phyloP scores from a whole-genome alignment of 2,888 invertebrate species.

The Cyrtodaria siliqua region DNA sequence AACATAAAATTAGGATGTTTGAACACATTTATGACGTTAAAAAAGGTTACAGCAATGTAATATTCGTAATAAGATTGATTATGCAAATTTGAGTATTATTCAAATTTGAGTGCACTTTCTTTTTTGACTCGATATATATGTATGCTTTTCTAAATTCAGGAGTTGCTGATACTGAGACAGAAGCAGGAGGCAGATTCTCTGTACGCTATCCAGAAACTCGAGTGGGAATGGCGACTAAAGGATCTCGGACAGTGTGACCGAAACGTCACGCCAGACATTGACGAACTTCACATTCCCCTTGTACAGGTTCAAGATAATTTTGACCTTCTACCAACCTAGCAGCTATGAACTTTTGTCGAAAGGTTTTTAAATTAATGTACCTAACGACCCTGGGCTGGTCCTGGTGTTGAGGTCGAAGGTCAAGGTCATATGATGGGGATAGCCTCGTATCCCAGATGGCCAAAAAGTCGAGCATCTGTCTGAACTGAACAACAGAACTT shows the following conservation, averaged over 20 bases:
- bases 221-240: constrained; percentile 98
- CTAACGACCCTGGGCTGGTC: constrained; percentile 18
- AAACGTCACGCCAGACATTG: constrained; percentile 93
- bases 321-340: constrained; percentile 90
- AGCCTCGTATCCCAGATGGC: too few relatives aligned
- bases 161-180: constrained; percentile 96
- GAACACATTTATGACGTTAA: too few relatives aligned
- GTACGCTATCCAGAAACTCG: constrained; percentile 97
- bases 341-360: background rate
- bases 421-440: too few relatives aligned
- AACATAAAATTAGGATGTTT: too few relatives aligned
- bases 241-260: constrained; percentile 95
- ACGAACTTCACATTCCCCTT: constrained; percentile 95
- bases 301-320: constrained; percentile 97
- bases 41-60: too few relatives aligned
- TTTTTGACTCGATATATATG: too few relatives aligned
- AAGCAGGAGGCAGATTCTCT: constrained; percentile 98
- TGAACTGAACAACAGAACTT: too few relatives aligned
- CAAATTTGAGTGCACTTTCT: too few relatives aligned
- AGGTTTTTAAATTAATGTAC: constrained; percentile 5
- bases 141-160: constrained; percentile 88
- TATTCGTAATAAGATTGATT: too few relatives aligned
- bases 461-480: too few relatives aligned
- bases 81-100: too few relatives aligned
- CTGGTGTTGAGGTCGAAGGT: background rate